Evolutionary conservation across 2,797 vertebrate species (phyloP).

Genomic region (Sebastes matsubarae): DNA sequence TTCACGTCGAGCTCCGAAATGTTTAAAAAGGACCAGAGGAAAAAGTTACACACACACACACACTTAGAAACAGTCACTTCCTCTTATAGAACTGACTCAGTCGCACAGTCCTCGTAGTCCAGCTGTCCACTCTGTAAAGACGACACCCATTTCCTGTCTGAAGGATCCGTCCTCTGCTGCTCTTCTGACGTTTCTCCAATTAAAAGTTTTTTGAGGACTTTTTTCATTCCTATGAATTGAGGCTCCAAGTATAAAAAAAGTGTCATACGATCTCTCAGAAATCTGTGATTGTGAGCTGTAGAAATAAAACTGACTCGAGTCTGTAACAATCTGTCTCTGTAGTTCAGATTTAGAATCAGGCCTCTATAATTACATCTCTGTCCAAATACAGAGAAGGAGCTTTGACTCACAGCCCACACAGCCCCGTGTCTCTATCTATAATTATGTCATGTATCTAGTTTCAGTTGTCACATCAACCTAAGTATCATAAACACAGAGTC

Average conservation of each 20-base stretch:
- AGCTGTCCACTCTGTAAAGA: neutral
- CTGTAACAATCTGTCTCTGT: conserved; percentile 27
- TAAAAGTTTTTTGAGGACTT: neutral
- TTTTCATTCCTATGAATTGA: neutral
- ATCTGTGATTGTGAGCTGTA: neutral
- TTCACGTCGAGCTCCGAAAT: neutral
- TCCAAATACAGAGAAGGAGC: conserved; percentile 16
- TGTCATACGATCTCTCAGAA: neutral
- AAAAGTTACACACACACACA: neutral
- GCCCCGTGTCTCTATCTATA: conserved; percentile 11
- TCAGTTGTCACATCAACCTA: neutral
- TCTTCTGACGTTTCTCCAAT: neutral
- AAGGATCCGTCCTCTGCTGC: neutral
- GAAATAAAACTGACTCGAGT: neutral
- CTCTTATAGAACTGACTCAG: neutral
- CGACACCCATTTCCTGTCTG: neutral
- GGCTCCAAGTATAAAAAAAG: neutral
- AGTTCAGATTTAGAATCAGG: conserved; percentile 35
- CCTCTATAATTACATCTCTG: conserved; percentile 59
- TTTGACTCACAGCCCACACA: conserved; percentile 31
- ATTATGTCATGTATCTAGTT: conserved; percentile 31
- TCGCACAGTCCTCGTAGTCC: neutral
- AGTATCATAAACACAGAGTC: neutral
- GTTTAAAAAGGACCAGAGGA: neutral
- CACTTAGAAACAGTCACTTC: neutral